Conservation (phyloP, 2,888 invertebrate species). For the Arctia plantaginis region DNA sequence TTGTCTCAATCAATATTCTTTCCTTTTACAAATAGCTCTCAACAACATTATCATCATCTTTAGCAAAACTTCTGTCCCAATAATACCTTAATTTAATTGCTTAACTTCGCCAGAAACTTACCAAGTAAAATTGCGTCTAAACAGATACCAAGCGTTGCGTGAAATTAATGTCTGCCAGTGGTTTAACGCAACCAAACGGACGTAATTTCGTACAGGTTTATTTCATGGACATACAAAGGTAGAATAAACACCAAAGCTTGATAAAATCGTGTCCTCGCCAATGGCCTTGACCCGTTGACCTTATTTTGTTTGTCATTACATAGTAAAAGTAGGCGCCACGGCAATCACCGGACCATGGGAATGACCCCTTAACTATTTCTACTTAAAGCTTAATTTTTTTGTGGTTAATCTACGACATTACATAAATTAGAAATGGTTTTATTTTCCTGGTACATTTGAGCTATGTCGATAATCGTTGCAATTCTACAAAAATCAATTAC, state of each 20-base stretch:
- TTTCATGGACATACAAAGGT: constrained; percentile 15
- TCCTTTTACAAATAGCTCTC: background rate
- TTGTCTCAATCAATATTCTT: background rate
- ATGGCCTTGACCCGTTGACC: constrained; percentile 53
- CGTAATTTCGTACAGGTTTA: background rate
- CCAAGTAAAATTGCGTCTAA: constrained; percentile 30
- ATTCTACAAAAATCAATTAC: too few relatives aligned
- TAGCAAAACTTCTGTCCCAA: background rate
- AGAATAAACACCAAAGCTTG: constrained; percentile 18
- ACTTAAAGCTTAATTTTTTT: background rate
- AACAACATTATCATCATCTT: background rate
- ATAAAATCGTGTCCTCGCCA: constrained; percentile 33
- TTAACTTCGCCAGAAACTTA: background rate
- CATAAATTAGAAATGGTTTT: background rate
- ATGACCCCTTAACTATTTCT: constrained; percentile 18
- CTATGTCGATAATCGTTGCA: too few relatives aligned
- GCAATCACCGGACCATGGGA: constrained; percentile 28
- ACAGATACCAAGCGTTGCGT: constrained; percentile 46
- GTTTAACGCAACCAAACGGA: constrained; percentile 23
- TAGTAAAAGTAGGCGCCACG: constrained; percentile 27
- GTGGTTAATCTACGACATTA: background rate
- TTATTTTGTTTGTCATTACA: constrained; percentile 42
- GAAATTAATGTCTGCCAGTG: constrained; percentile 44
- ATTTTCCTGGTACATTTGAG: background rate
- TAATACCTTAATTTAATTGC: background rate